Evolutionary conservation across 2,888 invertebrate species (phyloP), one percentile per base, ranked within the genome.

Genomic region (Minunthozetes semirufus): DNA sequence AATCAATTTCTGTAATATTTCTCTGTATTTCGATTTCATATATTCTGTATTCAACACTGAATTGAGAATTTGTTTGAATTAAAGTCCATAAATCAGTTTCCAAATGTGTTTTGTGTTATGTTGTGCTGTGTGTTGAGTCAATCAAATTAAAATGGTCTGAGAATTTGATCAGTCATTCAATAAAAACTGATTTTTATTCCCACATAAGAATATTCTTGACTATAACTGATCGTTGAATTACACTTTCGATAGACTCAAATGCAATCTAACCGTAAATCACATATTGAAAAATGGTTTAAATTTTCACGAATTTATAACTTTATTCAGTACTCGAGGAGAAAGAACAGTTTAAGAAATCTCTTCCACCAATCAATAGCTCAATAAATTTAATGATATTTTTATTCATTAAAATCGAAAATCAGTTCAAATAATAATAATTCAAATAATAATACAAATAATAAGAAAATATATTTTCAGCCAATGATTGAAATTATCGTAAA

Each of bases 61-160:
- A 38, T 38, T 38, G 15, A 66, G 19, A 66, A 66, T 66, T 61
- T 61, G 63, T 66, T 66, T 66, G 63, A 38, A 66, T 66, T 66
- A 33, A 61, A 66, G 33, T 1, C 63, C 63, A 66, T 66, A 66
- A 66, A 66, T 66, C 63, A 66, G 33, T 66, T 29, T 19, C 13
- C n/a, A 66, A 19, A 27, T 38, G 9, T 29, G 19, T 66, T 38
- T 33, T 66, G 15, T 17, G 59, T 29, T 50, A 25, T 56, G 22
- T 56, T 19, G 22, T n/a, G n/a, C n/a, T n/a, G n/a, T n/a, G n/a
- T n/a, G n/a, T n/a, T n/a, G 22, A 59, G 25, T 59, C 59, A 59
- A 59, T 59, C 59, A 59, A 59, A 59, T 59, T 59, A 59, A 59
- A 59, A 59, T 27, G 15, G 3, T 59, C 25, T 59, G 59, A 59